phyloP scores from a whole-genome alignment of 2,888 invertebrate species.

The Torymus aiolomorphi region DNA sequence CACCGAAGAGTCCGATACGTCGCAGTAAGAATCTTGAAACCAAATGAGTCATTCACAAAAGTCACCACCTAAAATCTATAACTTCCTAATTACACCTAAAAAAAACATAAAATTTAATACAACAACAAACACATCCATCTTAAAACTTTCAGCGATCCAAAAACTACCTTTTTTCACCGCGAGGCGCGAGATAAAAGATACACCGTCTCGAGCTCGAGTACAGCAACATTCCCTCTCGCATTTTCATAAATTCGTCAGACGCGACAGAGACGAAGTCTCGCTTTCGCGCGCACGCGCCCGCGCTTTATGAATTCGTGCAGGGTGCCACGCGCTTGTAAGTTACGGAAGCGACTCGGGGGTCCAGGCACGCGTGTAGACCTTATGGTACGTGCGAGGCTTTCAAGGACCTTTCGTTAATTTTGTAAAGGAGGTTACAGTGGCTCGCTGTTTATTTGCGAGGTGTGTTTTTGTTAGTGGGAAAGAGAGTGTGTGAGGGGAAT shows the following conservation, averaged over 20 bases:
- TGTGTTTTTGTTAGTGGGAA: too few relatives aligned
- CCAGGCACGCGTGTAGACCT: neutral
- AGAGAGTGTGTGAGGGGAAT: too few relatives aligned
- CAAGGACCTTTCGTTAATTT: neutral
- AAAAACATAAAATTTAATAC: too few relatives aligned
- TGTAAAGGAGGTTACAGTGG: too few relatives aligned
- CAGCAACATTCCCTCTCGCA: neutral
- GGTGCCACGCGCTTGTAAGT: slow-evolving; percentile 31
- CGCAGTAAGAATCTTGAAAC: too few relatives aligned
- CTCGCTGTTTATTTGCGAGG: too few relatives aligned
- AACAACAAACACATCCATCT: neutral
- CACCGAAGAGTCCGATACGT: too few relatives aligned
- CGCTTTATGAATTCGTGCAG: slow-evolving; percentile 39
- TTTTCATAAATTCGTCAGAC: slow-evolving; percentile 54
- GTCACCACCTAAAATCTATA: too few relatives aligned
- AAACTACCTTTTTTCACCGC: neutral
- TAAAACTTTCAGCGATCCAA: slow-evolving; percentile 6
- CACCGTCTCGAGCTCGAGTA: too few relatives aligned
- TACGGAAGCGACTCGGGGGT: slow-evolving; percentile 18
- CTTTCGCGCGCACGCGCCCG: neutral
- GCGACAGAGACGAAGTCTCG: slow-evolving; percentile 17
- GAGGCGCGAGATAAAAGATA: neutral
- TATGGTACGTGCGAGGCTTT: too few relatives aligned
- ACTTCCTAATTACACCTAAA: too few relatives aligned
- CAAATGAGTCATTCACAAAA: too few relatives aligned